Base-by-base conservation (phyloP, 2,797 vertebrate species). In the Furcifer pardalis region DNA sequence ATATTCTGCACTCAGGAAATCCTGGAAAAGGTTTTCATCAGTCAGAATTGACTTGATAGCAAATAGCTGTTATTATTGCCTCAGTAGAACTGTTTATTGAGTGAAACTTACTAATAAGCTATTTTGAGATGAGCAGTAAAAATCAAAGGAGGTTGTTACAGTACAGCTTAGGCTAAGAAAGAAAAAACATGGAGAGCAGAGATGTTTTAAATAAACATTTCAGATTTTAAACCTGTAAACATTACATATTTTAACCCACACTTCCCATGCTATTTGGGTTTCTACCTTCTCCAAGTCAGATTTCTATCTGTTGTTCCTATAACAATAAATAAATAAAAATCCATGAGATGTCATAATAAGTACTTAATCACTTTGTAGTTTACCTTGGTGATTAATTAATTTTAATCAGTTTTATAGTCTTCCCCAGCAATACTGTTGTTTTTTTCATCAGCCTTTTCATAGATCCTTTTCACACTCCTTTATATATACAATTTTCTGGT, bases 331-430 rank as follows among this genome's bases (percentile, higher is more conserved):
- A n/a, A n/a, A n/a, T n/a, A 62, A 60, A 8, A 9, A 3, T 25
- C 62, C 68, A 37, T 52, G 35, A 73, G 30, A 44, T 60, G 6
- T 81, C 32, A 73, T 84, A 32, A 79, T 79, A 77, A 74, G 35
- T n/a, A 56, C 27, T 40, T 46, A 73, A 56, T 72, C 59, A 32
- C 65, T 40, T 79, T 72, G 27, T 68, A 46, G 32, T 30, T 10
- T 40, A 52, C 40, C 72, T 30, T 78, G 56, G 40, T 79, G 68
- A 84, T 79, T 79, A 69, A 30, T n/a, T 9, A 17, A 84, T 79
- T 79, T 62, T 40, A 72, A 35, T 77, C 74, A 69, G 32, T 56
- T 56, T 35, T 66, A 83, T 76, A 27, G 30, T 37, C 65, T 83
- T 63, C 42, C 79, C 23, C 17, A 78, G 7, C 60, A 73, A 49